phyloP scores from a whole-genome alignment of 2,888 invertebrate genomes.

The Pollenia griseotomentosa region DNA sequence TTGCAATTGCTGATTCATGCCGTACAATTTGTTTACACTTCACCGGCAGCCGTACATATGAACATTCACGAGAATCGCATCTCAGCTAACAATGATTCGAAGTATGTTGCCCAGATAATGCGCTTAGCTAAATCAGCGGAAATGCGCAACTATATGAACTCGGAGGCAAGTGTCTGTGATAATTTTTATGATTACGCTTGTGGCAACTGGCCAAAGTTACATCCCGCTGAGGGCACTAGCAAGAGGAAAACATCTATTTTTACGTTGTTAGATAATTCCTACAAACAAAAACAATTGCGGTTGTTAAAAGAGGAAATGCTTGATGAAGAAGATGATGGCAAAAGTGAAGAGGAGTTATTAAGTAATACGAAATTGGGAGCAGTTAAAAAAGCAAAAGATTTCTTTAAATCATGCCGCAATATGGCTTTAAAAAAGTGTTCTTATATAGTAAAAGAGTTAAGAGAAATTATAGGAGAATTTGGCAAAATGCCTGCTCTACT shows the following conservation, averaged over 20 bases:
- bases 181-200: constrained; percentile 81
- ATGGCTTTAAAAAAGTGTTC: constrained; percentile 67
- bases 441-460: constrained; percentile 71
- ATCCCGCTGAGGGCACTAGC: constrained; percentile 78
- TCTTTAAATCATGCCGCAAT: constrained; percentile 79
- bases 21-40: constrained; percentile 56
- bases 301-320: constrained; percentile 76
- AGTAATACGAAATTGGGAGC: constrained; percentile 53
- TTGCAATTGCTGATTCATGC: constrained; percentile 38
- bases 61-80: constrained; percentile 78
- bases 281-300: constrained; percentile 78
- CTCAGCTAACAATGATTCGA: constrained; percentile 77
- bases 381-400: constrained; percentile 78
- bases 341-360: constrained; percentile 61
- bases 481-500: constrained; percentile 79
- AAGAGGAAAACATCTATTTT: constrained; percentile 79
- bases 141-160: constrained; percentile 80
- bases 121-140: constrained; percentile 80
- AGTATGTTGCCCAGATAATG: constrained; percentile 79
- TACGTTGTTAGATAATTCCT: constrained; percentile 77
- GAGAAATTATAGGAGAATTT: constrained; percentile 77
- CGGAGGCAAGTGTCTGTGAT: constrained; percentile 78
- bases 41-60: constrained; percentile 69
- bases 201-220: constrained; percentile 80
- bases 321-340: constrained; percentile 73